A percentile compares a stretch with the other conserved stretches of the same genome.
phyloP scores from a whole-genome alignment of 2,797 vertebrate genomes.

The Crenichthys baileyi region DNA sequence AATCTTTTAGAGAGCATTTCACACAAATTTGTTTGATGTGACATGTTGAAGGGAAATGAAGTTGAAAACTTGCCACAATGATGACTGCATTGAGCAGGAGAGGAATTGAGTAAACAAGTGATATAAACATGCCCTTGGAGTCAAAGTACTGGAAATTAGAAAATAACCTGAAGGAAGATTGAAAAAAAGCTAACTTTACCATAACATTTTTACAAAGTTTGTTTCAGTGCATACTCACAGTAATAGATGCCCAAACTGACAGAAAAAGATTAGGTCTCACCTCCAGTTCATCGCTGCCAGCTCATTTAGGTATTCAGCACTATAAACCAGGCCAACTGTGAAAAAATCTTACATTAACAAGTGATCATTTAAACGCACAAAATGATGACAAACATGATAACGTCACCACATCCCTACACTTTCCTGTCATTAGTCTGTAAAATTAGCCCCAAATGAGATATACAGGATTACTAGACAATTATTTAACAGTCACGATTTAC shows the following conservation, averaged over 20 bases:
- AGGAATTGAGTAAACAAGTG: constrained; percentile 89
- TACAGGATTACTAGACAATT: neutral
- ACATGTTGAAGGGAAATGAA: neutral
- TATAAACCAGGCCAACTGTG: constrained; percentile 88
- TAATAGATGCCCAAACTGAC: neutral
- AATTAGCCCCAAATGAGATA: neutral
- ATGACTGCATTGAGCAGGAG: constrained; percentile 88
- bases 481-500: neutral
- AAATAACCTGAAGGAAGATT: constrained; percentile 81
- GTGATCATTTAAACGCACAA: neutral
- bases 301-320: constrained; percentile 95
- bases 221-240: neutral
- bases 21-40: neutral
- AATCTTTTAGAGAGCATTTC: neutral
- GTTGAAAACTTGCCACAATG: constrained; percentile 87
- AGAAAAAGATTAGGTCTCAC: constrained; percentile 63
- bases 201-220: neutral
- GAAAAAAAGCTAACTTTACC: neutral
- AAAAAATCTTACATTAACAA: constrained; percentile 50
- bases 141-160: constrained; percentile 96
- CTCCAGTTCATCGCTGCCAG: constrained; percentile 94
- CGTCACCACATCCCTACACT: neutral
- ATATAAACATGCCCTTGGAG: constrained; percentile 97
- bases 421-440: neutral
- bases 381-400: neutral